Percentiles rank a stretch among this genome's conserved stretches.
These are phyloP conservation scores for Nasonia longicornis DNA, from an alignment of 1,140 invertebrate species.

Conservation along the genomic window DNA sequence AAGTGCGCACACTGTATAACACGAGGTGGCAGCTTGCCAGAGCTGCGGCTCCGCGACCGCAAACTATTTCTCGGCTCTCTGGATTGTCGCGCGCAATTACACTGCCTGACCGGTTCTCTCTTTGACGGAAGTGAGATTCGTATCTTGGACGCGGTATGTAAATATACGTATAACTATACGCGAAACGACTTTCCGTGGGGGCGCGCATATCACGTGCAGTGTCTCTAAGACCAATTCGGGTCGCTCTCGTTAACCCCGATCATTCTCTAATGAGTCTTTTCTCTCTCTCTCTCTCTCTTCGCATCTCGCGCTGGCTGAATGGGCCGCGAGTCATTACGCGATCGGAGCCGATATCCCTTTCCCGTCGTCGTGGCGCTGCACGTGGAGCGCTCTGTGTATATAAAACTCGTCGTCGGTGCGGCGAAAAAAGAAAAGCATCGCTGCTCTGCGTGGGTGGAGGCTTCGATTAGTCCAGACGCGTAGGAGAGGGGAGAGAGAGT, in stretches of 20 bases:
- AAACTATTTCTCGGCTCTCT: neutral
- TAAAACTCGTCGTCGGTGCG: too few species aligned
- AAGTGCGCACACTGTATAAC: conserved; percentile 33
- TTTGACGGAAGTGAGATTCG: neutral
- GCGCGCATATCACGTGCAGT: too few species aligned
- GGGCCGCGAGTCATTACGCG: neutral
- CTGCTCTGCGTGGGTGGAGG: neutral
- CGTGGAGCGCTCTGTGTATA: too few species aligned
- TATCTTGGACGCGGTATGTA: neutral
- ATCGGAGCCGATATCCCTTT: neutral
- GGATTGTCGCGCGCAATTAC: conserved; percentile 30
- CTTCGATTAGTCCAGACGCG: neutral
- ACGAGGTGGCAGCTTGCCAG: conserved; percentile 50
- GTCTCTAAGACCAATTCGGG: neutral
- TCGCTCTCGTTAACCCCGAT: conserved; percentile 35
- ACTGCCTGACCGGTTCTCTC: neutral
- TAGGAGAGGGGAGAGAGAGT: neutral
- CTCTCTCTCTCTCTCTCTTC: neutral
- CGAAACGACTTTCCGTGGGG: too few species aligned
- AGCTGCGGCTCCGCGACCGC: conserved; percentile 28
- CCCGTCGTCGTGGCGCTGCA: too few species aligned
- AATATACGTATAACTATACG: too few species aligned
- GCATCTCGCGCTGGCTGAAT: neutral
- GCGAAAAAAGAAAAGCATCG: neutral
- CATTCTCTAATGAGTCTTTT: conserved; percentile 3